Percentiles rank a stretch among this genome's conserved stretches.
Conservation (phyloP, 2,888 invertebrate species). For the Seira ritae region DNA sequence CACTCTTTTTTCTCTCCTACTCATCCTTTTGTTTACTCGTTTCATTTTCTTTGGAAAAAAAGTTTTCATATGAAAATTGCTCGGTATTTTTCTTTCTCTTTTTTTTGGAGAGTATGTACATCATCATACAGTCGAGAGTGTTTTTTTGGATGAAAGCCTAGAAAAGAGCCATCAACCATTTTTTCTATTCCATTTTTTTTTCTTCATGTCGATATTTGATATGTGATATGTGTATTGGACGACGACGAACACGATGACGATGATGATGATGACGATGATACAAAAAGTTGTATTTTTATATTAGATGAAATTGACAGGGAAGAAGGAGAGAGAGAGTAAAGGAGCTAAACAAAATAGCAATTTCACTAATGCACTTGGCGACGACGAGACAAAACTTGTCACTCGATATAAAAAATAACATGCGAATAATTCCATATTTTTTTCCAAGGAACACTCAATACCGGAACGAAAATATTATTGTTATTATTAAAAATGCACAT, state of each 20-base stretch:
- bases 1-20: background rate
- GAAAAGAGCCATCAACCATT: conserved; percentile 21
- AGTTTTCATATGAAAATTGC: conserved; percentile 16
- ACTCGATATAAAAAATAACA: conserved; percentile 28
- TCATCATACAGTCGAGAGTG: conserved; percentile 12
- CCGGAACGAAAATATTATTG: conserved; percentile 10
- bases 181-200: conserved; percentile 3
- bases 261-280: too few species aligned
- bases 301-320: conserved; percentile 14
- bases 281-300: conserved; percentile 9
- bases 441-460: background rate
- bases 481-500: conserved; percentile 14
- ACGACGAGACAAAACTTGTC: conserved; percentile 58
- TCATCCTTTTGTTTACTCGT: conserved; percentile 14
- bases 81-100: conserved; percentile 6
- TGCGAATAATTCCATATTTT: conserved; percentile 14
- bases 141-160: conserved; percentile 15
- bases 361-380: conserved; percentile 66
- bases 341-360: conserved; percentile 56
- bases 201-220: conserved; percentile 40
- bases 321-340: background rate
- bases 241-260: background rate
- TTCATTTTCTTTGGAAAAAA: conserved; percentile 5
- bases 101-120: background rate
- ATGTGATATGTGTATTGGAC: conserved; percentile 18